Percentiles rank a stretch among this genome's conserved stretches.
Conservation (phyloP, 2,797 vertebrate species). For the Falco cherrug region DNA sequence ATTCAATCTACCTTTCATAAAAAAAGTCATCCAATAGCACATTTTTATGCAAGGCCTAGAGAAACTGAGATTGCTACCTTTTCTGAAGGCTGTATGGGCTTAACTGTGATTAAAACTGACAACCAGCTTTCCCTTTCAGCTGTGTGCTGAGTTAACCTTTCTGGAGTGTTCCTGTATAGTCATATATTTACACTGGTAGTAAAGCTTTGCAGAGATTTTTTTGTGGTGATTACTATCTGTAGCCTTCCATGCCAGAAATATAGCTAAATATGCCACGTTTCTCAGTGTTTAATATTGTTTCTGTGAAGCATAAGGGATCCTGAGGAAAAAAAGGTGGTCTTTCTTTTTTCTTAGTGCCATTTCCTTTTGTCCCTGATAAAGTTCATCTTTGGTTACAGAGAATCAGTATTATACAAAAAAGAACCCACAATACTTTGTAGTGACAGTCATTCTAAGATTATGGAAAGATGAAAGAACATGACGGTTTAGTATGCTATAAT, state of each 20-base stretch:
- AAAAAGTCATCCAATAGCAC: background rate
- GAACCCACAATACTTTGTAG: background rate
- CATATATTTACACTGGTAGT: background rate
- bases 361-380: background rate
- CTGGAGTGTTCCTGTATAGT: background rate
- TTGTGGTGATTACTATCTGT: background rate
- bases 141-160: background rate
- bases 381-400: background rate
- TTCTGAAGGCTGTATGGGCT: background rate
- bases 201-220: background rate
- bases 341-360: background rate
- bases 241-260: background rate
- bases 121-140: background rate
- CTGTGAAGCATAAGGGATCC: background rate
- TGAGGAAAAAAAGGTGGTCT: background rate
- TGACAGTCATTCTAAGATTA: background rate
- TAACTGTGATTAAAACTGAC: conserved; percentile 18
- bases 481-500: background rate
- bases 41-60: background rate
- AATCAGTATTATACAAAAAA: background rate
- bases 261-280: background rate
- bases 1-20: background rate
- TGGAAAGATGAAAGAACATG: background rate
- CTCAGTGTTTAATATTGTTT: background rate
- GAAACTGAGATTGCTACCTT: background rate